These are phyloP conservation scores for Mixornis gularis DNA, from an alignment of 2,113 vertebrate species.

Conservation along the genomic window DNA sequence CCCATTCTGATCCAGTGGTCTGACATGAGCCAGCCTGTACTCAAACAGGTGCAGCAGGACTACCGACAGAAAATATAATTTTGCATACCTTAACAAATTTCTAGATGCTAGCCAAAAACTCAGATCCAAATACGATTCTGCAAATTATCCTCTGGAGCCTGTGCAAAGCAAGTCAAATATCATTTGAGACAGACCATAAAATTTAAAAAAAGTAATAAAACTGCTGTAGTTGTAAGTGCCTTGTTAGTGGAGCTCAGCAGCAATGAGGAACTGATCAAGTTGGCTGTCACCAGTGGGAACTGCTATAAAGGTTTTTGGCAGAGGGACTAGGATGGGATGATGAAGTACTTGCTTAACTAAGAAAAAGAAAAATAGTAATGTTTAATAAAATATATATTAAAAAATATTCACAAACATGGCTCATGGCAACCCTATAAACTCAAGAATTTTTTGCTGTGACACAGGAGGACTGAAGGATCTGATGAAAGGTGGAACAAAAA, in stretches of 20 bases:
- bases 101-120: neutral
- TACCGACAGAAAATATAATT: neutral
- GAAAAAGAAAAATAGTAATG: neutral
- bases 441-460: neutral
- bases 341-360: neutral
- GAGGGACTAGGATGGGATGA: neutral
- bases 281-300: neutral
- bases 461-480: neutral
- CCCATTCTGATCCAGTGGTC: neutral
- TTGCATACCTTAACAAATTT: neutral
- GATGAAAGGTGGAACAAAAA: neutral
- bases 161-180: neutral
- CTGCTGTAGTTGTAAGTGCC: neutral
- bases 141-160: neutral
- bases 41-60: neutral
- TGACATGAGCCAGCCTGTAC: neutral
- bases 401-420: neutral
- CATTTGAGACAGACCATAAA: neutral
- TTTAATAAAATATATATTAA: neutral
- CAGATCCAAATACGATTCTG: neutral
- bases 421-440: neutral
- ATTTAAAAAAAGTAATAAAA: neutral
- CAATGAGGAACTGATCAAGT: neutral
- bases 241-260: neutral
- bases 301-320: neutral